Base-by-base conservation (phyloP, 2,113 vertebrate genomes). In the Ciconia maguari region DNA sequence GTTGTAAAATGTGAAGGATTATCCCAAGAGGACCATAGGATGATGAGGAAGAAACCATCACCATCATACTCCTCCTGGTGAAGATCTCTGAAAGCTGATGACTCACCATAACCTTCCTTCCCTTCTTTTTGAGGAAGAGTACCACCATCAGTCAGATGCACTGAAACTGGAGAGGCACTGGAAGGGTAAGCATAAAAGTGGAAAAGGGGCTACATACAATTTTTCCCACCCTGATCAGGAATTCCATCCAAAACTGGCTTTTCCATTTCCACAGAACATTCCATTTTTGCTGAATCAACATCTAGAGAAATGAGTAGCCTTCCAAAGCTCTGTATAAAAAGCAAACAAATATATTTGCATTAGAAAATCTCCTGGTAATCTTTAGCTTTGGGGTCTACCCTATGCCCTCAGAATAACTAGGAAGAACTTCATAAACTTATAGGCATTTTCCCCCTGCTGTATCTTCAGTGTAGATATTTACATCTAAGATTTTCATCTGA, bases 151-250 rank as follows among this genome's bases (percentile, higher is more conserved):
- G 9, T 52, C 46, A 79, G 41, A 57, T 52, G 14, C 13, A 34
- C 30, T 49, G 38, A 62, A 93, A 66, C 11, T 29, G 8, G 5
- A 76, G 7, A 2, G 17, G 3, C 11, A 16, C 5, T 19, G 46
- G 48, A 61, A 71, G 13, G 3, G 7, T 52, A 4, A 72, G 6
- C 22, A 60, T 15, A 72, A 80, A 92, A 77, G 3, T 6, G 72
- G 12, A 48, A 71, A 62, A 4, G 0, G 2, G 10, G 16, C 29
- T 87, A 55, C 22, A 8, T 44, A 36, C 1, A 19, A 1, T 10
- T 93, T 79, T 60, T 18, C 2, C 25, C 10, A 54, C 32, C 24
- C 9, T 71, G 36, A 80, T 83, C 6, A 49, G 46, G 14, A 84
- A 26, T 20, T 64, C 10, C 3, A 51, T 36, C n/a, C 13, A 62